Evolutionary conservation across 2,888 invertebrate species (phyloP).

Genomic region (Elysia crispata): DNA sequence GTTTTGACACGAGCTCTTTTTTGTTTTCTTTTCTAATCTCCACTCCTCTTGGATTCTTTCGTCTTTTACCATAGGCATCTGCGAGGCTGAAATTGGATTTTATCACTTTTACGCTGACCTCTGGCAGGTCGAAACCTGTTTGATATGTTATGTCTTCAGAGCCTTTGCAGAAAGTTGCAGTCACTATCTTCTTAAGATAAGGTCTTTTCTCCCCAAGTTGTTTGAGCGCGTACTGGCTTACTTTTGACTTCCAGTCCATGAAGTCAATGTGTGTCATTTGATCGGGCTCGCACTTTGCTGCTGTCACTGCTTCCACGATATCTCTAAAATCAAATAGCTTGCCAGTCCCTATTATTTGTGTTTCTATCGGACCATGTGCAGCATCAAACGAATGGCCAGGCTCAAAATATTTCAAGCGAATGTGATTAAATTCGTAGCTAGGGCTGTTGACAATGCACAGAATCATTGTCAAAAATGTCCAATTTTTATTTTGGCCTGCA

Average conservation of each 20-base stretch:
- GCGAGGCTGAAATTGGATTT: not conserved
- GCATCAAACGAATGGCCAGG: constrained; percentile 21
- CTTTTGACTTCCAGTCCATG: not conserved
- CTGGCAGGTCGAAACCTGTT: not conserved
- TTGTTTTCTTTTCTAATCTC: not conserved
- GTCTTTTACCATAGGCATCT: too few species aligned
- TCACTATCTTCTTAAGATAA: not conserved
- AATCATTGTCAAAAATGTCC: constrained; percentile 23
- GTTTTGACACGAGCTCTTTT: not conserved
- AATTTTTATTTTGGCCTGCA: constrained; percentile 27
- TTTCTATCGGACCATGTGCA: constrained; percentile 1
- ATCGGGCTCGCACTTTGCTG: not conserved
- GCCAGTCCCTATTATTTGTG: not conserved
- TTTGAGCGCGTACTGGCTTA: not conserved
- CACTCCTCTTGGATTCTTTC: not conserved
- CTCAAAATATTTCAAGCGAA: constrained; percentile 6
- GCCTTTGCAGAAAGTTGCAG: constrained; percentile 3
- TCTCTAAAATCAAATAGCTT: constrained; percentile 10
- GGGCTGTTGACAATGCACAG: not conserved
- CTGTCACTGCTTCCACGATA: not conserved
- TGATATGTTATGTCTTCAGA: not conserved
- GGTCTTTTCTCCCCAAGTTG: not conserved
- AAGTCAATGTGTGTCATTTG: not conserved
- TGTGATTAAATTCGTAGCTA: not conserved
- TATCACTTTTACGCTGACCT: not conserved